Base-by-base conservation (phyloP, 1,140 invertebrate species). In the Apis dorsata region DNA sequence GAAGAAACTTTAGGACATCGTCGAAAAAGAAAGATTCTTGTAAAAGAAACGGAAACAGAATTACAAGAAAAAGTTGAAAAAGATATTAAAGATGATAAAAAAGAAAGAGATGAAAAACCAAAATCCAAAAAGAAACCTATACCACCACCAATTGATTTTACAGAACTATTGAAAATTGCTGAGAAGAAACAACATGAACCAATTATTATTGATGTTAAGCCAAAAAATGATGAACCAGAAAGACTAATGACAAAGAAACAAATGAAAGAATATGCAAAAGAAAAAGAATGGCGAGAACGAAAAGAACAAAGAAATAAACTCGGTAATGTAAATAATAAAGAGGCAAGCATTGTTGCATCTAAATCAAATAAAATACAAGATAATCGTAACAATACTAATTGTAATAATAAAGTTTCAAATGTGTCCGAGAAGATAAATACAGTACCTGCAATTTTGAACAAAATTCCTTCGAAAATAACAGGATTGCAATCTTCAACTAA, bases 101-200 rank as follows among this genome's bases (percentile, higher is more conserved):
- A 83, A 70, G 89, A 90, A 53, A 87, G 92, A 81, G 93, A 95
- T 57, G 94, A 94, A 24, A 96, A 96, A 88, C 90, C 94, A 15
- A 96, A 96, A 89, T 91, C 94, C 0, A 95, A 95, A 66, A 93
- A 93, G 91, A 94, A 90, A 74, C 91, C 94, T 8, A 91, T 94
- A 10, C 96, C 97, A 55, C 97, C 97, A 2, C 95, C 96, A 21
- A 95, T 97, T 91, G 96, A 97, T 92, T 98, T 97, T 89, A 93
- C 95, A 85, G 95, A 96, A 68, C 89, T 98, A 28, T 89, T 98
- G 1, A 97, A 97, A 92, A 92, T 98, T 21, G 97, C 97, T 12
- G 96, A 97, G 85, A 95, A 97, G 90, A 98, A 98, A 91, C 97
- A 98, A 86, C 95, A 95, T 92, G 97, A 98, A 92, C 97, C 97